Percentiles rank a stretch among this genome's conserved stretches.
Conservation (phyloP, 1,140 invertebrate species). For the Helicoverpa armigera region DNA sequence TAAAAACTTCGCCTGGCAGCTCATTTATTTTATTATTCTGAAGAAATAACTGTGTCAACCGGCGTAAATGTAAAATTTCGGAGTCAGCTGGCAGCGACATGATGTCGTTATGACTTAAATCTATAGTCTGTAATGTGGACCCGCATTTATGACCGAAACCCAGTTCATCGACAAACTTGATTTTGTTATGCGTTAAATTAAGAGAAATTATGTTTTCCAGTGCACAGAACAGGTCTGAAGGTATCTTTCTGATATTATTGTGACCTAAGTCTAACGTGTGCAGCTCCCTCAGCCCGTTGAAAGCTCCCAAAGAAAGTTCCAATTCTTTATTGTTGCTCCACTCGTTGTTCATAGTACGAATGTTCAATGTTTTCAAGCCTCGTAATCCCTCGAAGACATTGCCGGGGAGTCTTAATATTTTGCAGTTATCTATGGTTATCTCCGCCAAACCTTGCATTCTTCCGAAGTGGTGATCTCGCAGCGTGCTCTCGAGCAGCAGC, state of each 20-base stretch:
- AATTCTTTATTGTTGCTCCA: constrained; percentile 89
- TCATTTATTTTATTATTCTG: constrained; percentile 92
- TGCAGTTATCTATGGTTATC: constrained; percentile 90
- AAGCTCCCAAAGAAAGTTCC: constrained; percentile 88
- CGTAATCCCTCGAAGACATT: constrained; percentile 90
- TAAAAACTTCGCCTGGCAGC: constrained; percentile 89
- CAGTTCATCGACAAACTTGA: constrained; percentile 89
- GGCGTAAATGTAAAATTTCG: constrained; percentile 88
- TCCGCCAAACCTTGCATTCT: constrained; percentile 90
- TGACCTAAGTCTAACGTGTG: constrained; percentile 90
- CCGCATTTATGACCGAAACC: constrained; percentile 88
- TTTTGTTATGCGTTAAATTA: constrained; percentile 92
- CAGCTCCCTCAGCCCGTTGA: constrained; percentile 89
- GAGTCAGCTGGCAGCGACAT: constrained; percentile 89
- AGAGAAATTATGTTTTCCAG: constrained; percentile 91
- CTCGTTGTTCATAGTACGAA: constrained; percentile 90
- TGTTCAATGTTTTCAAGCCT: constrained; percentile 90
- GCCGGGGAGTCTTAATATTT: constrained; percentile 90
- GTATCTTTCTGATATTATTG: constrained; percentile 91
- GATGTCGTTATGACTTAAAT: constrained; percentile 91
- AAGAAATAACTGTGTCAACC: constrained; percentile 91
- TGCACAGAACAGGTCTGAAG: constrained; percentile 90
- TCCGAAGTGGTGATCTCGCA: constrained; percentile 89
- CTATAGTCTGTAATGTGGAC: constrained; percentile 89
- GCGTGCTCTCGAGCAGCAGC: constrained; percentile 89